A percentile compares a stretch with the other conserved stretches of the same genome.
Conservation (phyloP, 92 coral and sea anemone genomes). For the Hydrozoanthus gracilis region DNA sequence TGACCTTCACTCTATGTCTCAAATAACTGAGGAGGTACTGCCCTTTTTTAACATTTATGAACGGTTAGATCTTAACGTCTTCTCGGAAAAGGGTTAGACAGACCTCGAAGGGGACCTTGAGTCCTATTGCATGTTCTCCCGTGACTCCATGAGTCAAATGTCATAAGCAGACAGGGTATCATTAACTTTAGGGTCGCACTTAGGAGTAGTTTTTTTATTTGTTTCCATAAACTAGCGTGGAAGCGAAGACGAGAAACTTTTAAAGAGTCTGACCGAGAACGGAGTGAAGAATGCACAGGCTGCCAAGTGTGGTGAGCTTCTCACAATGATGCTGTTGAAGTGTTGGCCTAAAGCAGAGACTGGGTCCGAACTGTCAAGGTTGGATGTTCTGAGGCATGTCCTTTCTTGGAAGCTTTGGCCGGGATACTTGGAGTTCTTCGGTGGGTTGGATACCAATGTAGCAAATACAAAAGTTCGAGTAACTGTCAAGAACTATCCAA, state of each 20-base stretch:
- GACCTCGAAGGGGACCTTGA: too few relatives aligned
- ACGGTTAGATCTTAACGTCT: too few relatives aligned
- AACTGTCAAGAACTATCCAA: neutral
- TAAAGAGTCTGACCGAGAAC: constrained; percentile 44
- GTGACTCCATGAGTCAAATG: too few relatives aligned
- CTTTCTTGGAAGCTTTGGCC: constrained; percentile 81
- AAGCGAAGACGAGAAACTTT: constrained; percentile 51
- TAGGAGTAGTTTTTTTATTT: neutral
- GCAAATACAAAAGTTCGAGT: too few relatives aligned
- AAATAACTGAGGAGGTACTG: too few relatives aligned
- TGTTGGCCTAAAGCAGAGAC: constrained; percentile 70
- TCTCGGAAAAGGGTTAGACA: too few relatives aligned
- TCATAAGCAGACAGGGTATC: too few relatives aligned
- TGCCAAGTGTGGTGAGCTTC: constrained; percentile 65
- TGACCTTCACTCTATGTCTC: too few relatives aligned
- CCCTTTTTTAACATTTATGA: too few relatives aligned
- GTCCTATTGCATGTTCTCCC: too few relatives aligned
- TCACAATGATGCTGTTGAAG: constrained; percentile 67
- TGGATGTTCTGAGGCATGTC: constrained; percentile 66
- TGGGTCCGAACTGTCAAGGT: constrained; percentile 33
- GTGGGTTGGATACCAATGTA: constrained; percentile 21
- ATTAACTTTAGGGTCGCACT: too few relatives aligned
- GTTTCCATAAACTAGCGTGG: constrained; percentile 21
- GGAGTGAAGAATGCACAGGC: constrained; percentile 58
- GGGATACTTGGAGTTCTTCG: constrained; percentile 68